Percentiles rank a stretch among this genome's conserved stretches.
phyloP scores from a whole-genome alignment of 2,888 invertebrate species.

The Chelonus formosanus region DNA sequence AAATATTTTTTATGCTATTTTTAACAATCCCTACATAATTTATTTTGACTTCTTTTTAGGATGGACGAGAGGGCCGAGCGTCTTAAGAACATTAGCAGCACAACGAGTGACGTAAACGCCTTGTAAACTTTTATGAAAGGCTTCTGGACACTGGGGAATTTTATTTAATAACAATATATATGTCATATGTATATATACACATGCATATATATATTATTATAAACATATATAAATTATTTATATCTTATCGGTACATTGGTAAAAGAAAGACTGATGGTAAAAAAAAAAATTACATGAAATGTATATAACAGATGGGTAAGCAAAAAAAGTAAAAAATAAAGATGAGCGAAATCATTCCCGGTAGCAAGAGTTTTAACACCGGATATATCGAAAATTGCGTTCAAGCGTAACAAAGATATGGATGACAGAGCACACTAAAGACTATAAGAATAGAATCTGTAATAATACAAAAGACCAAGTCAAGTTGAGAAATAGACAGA shows the following conservation, averaged over 20 bases:
- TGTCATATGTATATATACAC: background rate
- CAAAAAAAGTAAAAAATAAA: slow-evolving; percentile 36
- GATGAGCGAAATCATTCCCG: slow-evolving; percentile 41
- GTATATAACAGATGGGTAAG: slow-evolving; percentile 6
- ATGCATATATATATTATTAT: too few species aligned
- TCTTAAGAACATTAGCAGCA: slow-evolving; percentile 62
- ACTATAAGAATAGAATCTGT: too few species aligned
- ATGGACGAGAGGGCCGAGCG: slow-evolving; percentile 64
- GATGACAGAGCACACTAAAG: too few species aligned
- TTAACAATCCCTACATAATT: background rate
- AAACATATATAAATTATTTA: too few species aligned
- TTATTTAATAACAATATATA: slow-evolving; percentile 23
- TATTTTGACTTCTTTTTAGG: slow-evolving; percentile 44
- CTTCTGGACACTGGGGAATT: slow-evolving; percentile 33
- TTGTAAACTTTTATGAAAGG: slow-evolving; percentile 35
- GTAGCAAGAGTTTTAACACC: slow-evolving; percentile 21
- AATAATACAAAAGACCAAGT: too few species aligned
- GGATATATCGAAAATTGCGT: too few species aligned
- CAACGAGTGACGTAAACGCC: slow-evolving; percentile 53
- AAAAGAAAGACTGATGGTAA: too few species aligned
- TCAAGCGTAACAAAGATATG: too few species aligned
- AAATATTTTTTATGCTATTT: background rate
- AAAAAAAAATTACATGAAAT: background rate
- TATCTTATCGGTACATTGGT: too few species aligned
- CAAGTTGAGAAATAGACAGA: too few species aligned